phyloP scores from a whole-genome alignment of 2,888 invertebrate species.

The Carabus problematicus region DNA sequence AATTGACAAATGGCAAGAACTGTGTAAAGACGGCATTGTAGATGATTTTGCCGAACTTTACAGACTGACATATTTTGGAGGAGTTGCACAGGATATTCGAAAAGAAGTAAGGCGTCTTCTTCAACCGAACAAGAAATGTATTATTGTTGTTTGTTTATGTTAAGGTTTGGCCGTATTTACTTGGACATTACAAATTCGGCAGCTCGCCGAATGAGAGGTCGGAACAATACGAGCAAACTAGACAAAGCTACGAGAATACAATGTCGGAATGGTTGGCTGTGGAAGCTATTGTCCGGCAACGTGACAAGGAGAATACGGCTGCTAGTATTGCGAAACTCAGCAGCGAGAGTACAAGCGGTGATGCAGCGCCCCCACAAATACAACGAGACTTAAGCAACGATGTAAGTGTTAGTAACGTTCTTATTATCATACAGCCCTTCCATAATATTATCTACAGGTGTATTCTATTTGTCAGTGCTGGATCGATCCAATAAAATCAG shows the following conservation, averaged over 20 bases:
- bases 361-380: constrained; percentile 56
- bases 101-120: constrained; percentile 62
- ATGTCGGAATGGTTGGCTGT: constrained; percentile 97
- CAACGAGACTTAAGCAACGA: constrained; percentile 64
- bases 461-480: background rate
- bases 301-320: constrained; percentile 83
- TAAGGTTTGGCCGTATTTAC: constrained; percentile 81
- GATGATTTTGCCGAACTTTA: constrained; percentile 76
- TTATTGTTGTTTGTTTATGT: constrained; percentile 44
- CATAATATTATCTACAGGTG: too few relatives aligned
- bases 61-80: constrained; percentile 85
- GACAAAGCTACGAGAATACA: constrained; percentile 81
- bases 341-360: constrained; percentile 71
- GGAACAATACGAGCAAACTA: constrained; percentile 71
- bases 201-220: constrained; percentile 71
- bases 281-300: constrained; percentile 87
- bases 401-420: constrained; percentile 50
- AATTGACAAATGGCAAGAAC: constrained; percentile 73
- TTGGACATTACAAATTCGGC: constrained; percentile 85
- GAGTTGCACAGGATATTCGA: constrained; percentile 79
- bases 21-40: constrained; percentile 70
- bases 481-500: too few relatives aligned
- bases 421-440: background rate
- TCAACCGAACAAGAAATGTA: background rate
- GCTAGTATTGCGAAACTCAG: constrained; percentile 86